Percentiles rank a stretch among this genome's conserved stretches.
Evolutionary conservation across 2,113 vertebrate genomes (phyloP).

Genomic region (Mellivora capensis): DNA sequence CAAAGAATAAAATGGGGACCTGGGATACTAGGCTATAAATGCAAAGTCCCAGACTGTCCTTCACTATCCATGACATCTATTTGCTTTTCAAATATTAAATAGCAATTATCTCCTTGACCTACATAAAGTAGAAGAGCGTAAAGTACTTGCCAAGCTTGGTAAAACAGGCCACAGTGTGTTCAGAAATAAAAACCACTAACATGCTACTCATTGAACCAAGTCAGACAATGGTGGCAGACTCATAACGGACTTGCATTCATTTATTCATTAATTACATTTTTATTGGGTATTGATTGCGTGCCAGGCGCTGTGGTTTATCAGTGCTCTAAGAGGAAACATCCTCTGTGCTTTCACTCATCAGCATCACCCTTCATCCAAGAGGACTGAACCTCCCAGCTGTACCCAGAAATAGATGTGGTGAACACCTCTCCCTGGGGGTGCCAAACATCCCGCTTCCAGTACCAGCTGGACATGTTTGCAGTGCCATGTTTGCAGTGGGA

Average conservation of each 20-base stretch:
- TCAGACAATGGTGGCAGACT: not conserved
- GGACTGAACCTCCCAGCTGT: not conserved
- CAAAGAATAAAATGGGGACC: not conserved
- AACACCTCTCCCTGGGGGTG: not conserved
- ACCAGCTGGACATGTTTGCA: too few species aligned
- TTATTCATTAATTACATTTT: not conserved
- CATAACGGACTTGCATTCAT: not conserved
- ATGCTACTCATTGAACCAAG: not conserved
- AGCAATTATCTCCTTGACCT: not conserved
- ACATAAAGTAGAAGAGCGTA: not conserved
- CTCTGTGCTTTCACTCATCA: not conserved
- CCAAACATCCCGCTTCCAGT: not conserved
- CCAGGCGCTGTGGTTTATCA: not conserved
- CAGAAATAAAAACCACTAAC: not conserved
- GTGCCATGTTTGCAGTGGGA: too few species aligned
- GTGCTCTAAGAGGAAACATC: not conserved
- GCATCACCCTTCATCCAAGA: not conserved
- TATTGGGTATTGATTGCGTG: not conserved
- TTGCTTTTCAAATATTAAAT: slow-evolving; percentile 48
- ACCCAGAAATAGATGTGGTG: not conserved
- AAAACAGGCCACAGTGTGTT: not conserved
- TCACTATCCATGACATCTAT: not conserved
- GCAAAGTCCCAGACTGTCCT: not conserved
- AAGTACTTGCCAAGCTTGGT: not conserved
- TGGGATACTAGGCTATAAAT: not conserved